Evolutionary conservation across 2,113 vertebrate genomes (phyloP).

Genomic region (Grallaria varia): DNA sequence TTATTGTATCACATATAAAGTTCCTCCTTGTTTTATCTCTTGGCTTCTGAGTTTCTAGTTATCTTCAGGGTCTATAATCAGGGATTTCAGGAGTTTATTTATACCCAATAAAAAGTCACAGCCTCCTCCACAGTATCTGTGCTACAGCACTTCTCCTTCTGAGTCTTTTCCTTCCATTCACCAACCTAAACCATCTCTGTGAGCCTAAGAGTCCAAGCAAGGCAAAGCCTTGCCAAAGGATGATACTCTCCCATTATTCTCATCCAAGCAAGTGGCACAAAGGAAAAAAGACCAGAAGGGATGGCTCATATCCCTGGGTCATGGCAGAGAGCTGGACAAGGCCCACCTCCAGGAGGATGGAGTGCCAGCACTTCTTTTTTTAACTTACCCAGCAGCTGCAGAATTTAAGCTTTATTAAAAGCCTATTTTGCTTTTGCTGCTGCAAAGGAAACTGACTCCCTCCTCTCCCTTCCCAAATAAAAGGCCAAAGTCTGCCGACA

Average conservation of each 20-base stretch:
- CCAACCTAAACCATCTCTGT: background rate
- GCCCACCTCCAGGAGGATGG: slow-evolving; percentile 23
- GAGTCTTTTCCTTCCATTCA: background rate
- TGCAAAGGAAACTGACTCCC: slow-evolving; percentile 25
- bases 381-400: slow-evolving; percentile 38
- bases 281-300: background rate
- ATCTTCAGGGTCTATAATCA: background rate
- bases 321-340: background rate
- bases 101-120: background rate
- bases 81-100: background rate
- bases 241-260: background rate
- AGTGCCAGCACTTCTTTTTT: slow-evolving; percentile 32
- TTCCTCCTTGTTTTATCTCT: background rate
- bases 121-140: background rate
- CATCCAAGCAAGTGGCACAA: background rate
- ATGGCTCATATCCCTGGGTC: background rate
- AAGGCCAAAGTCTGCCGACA: background rate
- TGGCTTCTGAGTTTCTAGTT: background rate
- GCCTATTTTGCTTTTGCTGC: background rate
- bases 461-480: background rate
- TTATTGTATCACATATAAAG: background rate
- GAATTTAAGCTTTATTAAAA: slow-evolving; percentile 32
- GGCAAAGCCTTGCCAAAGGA: background rate
- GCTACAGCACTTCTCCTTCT: background rate
- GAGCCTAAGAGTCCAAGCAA: background rate